Conservation (phyloP, 2,113 vertebrate species). For the Corvus cornix region DNA sequence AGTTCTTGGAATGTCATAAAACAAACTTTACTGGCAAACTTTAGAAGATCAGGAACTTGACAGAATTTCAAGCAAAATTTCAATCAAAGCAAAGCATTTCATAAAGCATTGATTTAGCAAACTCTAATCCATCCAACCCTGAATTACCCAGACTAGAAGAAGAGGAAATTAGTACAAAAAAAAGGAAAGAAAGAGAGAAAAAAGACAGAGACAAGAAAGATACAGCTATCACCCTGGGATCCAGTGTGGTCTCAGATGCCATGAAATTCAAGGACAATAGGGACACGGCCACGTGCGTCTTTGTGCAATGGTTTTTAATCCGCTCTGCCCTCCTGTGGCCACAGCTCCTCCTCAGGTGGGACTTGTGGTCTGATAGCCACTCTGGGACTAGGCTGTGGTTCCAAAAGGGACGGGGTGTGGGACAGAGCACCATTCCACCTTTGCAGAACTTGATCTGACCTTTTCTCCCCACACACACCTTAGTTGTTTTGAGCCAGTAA, state of each 20-base stretch:
- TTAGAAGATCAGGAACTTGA: background rate
- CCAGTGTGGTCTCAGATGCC: background rate
- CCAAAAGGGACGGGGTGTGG: background rate
- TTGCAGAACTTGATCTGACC: background rate
- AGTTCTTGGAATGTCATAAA: background rate
- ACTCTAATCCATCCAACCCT: background rate
- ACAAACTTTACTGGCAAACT: background rate
- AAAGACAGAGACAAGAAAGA: background rate
- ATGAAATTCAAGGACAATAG: too few relatives aligned
- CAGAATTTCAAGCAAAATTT: background rate
- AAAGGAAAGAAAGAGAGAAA: background rate
- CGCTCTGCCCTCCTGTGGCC: background rate
- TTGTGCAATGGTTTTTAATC: background rate
- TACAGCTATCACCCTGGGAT: background rate
- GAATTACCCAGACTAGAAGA: background rate
- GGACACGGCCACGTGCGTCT: rapidly evolving
- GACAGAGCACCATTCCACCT: background rate
- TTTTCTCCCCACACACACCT: background rate
- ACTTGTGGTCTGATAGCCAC: background rate
- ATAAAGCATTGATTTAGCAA: background rate
- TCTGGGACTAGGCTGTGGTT: background rate
- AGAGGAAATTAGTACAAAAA: background rate
- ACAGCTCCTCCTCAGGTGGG: background rate
- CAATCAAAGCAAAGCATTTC: background rate
- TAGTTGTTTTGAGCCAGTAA: background rate